These are phyloP conservation scores for Ceratina calcarata DNA, from an alignment of 1,140 invertebrate genomes.

Conservation along the genomic window DNA sequence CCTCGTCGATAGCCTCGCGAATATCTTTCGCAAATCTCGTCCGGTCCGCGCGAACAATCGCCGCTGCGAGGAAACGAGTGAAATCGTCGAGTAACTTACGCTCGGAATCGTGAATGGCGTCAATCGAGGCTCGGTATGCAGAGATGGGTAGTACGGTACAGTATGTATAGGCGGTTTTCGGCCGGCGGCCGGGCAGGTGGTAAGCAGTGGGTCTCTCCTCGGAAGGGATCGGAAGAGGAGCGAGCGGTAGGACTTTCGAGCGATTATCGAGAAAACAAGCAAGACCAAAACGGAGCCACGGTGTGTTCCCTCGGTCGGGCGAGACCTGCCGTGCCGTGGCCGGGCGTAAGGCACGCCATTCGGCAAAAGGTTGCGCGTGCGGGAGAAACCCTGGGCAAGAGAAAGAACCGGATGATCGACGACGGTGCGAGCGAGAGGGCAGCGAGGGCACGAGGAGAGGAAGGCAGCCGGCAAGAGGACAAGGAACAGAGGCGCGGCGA, in stretches of 20 bases:
- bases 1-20: slow-evolving; percentile 24
- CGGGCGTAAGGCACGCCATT: slow-evolving; percentile 62
- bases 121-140: no score
- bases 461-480: slow-evolving; percentile 2
- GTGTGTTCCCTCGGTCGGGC: slow-evolving; percentile 34
- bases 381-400: slow-evolving; percentile 22
- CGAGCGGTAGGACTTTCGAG: slow-evolving; percentile 50
- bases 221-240: slow-evolving; percentile 26
- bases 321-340: slow-evolving; percentile 42
- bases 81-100: slow-evolving; percentile 12
- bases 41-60: slow-evolving; percentile 49
- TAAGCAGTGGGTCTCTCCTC: slow-evolving; percentile 26
- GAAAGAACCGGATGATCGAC: background rate
- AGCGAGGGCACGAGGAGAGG: background rate
- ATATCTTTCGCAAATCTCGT: slow-evolving; percentile 26
- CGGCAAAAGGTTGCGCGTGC: slow-evolving; percentile 61
- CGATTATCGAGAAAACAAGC: slow-evolving; percentile 63
- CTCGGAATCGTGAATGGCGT: slow-evolving; percentile 7
- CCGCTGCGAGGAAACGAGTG: slow-evolving; percentile 31
- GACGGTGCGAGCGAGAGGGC: slow-evolving; percentile 8
- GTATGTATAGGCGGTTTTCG: slow-evolving; percentile 21
- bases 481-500: slow-evolving; percentile 21
- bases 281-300: slow-evolving; percentile 58
- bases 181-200: slow-evolving; percentile 54
- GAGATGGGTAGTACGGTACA: background rate